A percentile compares a stretch with the other conserved stretches of the same genome.
These are phyloP conservation scores for Brachionus manjavacas DNA, from an alignment of 1,140 invertebrate species.

Conservation along the genomic window DNA sequence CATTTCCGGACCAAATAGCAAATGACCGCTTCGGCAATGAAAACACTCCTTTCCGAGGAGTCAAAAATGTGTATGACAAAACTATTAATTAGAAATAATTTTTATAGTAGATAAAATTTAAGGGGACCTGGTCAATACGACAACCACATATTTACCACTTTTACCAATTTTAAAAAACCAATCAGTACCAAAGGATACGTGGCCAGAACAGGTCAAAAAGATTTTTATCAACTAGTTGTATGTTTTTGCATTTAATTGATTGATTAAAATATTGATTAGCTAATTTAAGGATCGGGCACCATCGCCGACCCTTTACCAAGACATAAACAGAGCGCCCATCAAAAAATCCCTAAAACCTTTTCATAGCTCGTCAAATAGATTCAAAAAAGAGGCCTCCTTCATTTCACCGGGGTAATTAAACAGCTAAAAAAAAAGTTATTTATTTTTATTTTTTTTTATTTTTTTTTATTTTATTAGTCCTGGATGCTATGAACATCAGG, in stretches of 20 bases:
- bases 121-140: conserved; percentile 36
- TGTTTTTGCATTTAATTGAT: not conserved
- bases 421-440: not conserved
- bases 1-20: conserved; percentile 37
- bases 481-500: conserved; percentile 8
- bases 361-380: not conserved
- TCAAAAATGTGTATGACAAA: conserved; percentile 16
- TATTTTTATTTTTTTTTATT: not conserved
- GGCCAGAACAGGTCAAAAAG: conserved; percentile 20
- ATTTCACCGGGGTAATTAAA: not conserved
- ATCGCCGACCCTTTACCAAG: conserved; percentile 22
- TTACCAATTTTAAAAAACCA: not conserved
- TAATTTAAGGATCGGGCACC: conserved; percentile 20
- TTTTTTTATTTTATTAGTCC: not conserved
- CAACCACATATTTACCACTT: conserved; percentile 12
- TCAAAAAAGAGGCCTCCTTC: not conserved
- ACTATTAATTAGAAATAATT: not conserved
- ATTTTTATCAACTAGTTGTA: conserved; percentile 19
- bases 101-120: not conserved
- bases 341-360: conserved; percentile 30
- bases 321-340: not conserved
- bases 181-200: conserved; percentile 31
- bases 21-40: conserved; percentile 37
- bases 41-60: conserved; percentile 15
- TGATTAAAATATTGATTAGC: not conserved